Evolutionary conservation across 2,888 invertebrate species (phyloP).

Genomic region (Celastrina argiolus): DNA sequence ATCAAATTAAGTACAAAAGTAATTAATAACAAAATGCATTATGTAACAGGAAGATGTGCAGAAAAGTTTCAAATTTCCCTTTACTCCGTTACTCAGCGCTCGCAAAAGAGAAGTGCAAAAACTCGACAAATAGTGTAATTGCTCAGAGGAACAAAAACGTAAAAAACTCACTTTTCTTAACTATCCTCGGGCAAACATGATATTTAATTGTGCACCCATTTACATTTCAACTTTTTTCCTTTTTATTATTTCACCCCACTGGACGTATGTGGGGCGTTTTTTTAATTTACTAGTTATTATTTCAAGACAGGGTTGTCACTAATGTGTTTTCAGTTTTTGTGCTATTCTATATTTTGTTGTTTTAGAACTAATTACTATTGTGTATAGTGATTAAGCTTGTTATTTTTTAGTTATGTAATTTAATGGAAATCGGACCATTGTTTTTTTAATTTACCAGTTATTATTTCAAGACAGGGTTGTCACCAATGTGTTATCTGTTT

Average conservation of each 20-base stretch:
- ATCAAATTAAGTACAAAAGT: no score
- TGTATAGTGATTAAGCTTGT: background rate
- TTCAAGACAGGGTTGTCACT: constrained; percentile 6
- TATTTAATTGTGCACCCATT: constrained; percentile 26
- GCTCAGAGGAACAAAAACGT: constrained; percentile 18
- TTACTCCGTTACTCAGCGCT: background rate
- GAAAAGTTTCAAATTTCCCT: constrained; percentile 6
- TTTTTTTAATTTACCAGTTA: constrained; percentile 21
- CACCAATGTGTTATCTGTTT: background rate
- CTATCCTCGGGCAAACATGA: constrained; percentile 26
- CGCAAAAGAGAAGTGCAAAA: constrained; percentile 1
- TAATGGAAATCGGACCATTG: no score
- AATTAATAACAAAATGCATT: background rate
- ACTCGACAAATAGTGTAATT: constrained; percentile 24
- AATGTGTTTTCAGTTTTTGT: background rate
- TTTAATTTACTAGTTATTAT: constrained; percentile 21
- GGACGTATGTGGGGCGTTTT: constrained; percentile 20
- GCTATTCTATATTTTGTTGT: background rate
- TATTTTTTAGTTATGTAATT: background rate
- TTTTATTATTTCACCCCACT: constrained; percentile 9
- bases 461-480: constrained; percentile 14
- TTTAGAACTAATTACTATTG: background rate
- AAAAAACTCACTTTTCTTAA: constrained; percentile 25
- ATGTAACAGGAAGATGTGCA: background rate
- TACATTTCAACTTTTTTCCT: constrained; percentile 22